Evolutionary conservation across 1,140 invertebrate genomes (phyloP).

Genomic region (Leptonema lineaticorne): DNA sequence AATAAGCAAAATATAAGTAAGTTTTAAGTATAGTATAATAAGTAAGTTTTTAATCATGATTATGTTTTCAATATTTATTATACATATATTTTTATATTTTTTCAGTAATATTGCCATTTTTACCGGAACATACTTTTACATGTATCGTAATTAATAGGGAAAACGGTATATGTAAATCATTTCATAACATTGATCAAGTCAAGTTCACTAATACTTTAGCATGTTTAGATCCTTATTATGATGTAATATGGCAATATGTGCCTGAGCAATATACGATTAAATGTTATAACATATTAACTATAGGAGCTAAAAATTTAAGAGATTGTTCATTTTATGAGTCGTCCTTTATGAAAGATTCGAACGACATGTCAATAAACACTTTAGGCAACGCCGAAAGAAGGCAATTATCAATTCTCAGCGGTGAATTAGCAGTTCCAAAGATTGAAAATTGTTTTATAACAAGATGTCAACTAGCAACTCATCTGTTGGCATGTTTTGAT

Average conservation of each 20-base stretch:
- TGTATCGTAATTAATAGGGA: constrained; percentile 81
- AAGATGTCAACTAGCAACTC: constrained; percentile 81
- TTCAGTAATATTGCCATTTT: constrained; percentile 69
- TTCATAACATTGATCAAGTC: constrained; percentile 74
- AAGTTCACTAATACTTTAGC: constrained; percentile 73
- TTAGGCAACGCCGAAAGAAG: constrained; percentile 6
- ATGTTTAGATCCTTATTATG: constrained; percentile 86
- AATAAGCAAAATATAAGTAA: constrained; percentile 83
- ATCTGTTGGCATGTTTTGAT: constrained; percentile 87
- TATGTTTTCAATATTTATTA: neutral
- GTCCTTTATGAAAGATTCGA: constrained; percentile 4
- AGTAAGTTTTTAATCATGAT: neutral
- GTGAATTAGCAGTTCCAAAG: constrained; percentile 79
- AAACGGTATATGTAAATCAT: constrained; percentile 82
- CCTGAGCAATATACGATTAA: constrained; percentile 68
- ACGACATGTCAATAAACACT: neutral
- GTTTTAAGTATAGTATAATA: constrained; percentile 40
- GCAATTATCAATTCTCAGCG: constrained; percentile 63
- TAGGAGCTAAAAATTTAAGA: constrained; percentile 36
- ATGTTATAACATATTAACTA: constrained; percentile 77
- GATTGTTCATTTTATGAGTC: constrained; percentile 26
- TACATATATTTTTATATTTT: constrained; percentile 42
- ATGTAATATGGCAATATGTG: constrained; percentile 83
- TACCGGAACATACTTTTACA: constrained; percentile 71
- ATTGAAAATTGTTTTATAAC: constrained; percentile 70